phyloP scores from a whole-genome alignment of 2,113 vertebrate species.

The Loxodonta africana region DNA sequence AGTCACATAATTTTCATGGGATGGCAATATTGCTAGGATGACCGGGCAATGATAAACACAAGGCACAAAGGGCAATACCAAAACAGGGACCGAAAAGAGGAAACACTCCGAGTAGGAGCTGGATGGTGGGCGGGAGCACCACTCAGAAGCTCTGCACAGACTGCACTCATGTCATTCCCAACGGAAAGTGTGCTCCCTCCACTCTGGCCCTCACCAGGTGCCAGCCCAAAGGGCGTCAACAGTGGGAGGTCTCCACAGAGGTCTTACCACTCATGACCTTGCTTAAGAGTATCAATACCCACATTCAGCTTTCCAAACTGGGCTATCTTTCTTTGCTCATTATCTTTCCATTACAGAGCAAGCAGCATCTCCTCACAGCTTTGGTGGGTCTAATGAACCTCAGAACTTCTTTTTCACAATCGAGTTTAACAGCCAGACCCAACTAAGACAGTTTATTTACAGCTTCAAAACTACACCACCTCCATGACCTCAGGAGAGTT shows the following conservation, averaged over 20 bases:
- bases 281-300: not conserved
- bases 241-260: not conserved
- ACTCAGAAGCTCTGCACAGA: not conserved
- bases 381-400: not conserved
- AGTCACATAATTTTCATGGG: not conserved
- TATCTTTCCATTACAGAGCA: not conserved
- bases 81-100: not conserved
- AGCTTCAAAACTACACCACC: not conserved
- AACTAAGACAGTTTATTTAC: not conserved
- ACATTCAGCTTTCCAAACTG: not conserved
- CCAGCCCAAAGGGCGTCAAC: not conserved
- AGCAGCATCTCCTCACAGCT: not conserved
- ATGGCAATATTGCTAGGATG: not conserved
- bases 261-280: not conserved
- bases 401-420: not conserved
- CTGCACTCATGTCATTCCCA: not conserved
- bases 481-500: not conserved
- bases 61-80: accelerated
- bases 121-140: not conserved
- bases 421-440: not conserved
- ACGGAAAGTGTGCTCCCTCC: too few species aligned
- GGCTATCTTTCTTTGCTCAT: not conserved
- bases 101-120: not conserved
- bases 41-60: not conserved
- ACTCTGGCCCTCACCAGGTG: not conserved